A percentile compares a stretch with the other conserved stretches of the same genome.
phyloP scores from a whole-genome alignment of 2,888 invertebrate species.

The Euplexia lucipara region DNA sequence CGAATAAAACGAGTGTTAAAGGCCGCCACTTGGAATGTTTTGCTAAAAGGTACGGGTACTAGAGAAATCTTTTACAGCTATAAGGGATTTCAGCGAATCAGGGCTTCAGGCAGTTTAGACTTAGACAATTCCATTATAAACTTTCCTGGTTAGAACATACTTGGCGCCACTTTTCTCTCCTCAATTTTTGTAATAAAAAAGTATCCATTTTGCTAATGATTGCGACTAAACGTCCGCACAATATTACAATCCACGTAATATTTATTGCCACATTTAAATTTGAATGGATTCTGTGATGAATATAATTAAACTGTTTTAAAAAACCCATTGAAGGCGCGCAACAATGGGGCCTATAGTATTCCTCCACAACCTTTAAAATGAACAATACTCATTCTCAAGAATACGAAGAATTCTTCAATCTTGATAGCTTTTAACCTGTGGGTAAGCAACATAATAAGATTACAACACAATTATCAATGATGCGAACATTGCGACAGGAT shows the following conservation, averaged over 20 bases:
- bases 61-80: slow-evolving; percentile 64
- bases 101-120: slow-evolving; percentile 26
- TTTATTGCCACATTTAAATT: slow-evolving; percentile 23
- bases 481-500: slow-evolving; percentile 77
- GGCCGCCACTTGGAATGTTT: slow-evolving; percentile 69
- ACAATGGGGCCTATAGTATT: slow-evolving; percentile 68
- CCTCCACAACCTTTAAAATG: slow-evolving; percentile 71
- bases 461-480: slow-evolving; percentile 86
- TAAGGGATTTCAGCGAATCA: slow-evolving; percentile 53
- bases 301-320: slow-evolving; percentile 37
- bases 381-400: slow-evolving; percentile 76
- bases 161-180: neutral
- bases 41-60: slow-evolving; percentile 73
- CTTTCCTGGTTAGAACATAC: neutral
- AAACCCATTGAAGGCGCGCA: slow-evolving; percentile 50
- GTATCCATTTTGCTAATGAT: neutral
- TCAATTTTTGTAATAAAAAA: neutral
- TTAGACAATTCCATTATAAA: slow-evolving; percentile 6
- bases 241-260: neutral
- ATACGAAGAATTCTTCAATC: slow-evolving; percentile 73
- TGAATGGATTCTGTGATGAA: slow-evolving; percentile 29
- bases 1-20: slow-evolving; percentile 78
- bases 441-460: slow-evolving; percentile 85
- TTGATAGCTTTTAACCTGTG: slow-evolving; percentile 80
- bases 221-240: no score